Evolutionary conservation across 2,113 vertebrate species (phyloP), one percentile per base, ranked within the genome.

Genomic region (Python bivittatus): DNA sequence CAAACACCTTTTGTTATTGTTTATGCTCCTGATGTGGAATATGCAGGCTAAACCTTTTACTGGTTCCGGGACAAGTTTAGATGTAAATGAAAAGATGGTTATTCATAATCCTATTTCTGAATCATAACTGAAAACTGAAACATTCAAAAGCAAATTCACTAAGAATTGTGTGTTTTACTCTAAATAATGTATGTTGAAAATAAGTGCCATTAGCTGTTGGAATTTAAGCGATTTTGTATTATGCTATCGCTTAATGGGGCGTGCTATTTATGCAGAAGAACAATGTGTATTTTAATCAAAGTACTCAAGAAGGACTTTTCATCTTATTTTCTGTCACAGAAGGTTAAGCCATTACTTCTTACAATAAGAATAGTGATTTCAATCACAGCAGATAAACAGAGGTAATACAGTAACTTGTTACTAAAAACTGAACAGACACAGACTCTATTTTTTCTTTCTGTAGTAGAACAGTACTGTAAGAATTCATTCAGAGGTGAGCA

Each of bases 281-380:
- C 6, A 5, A 44, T 95, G 93, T 1, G 0, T 86, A 94, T 97
- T 94, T 86, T 90, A 84, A 56, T 92, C 86, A 92, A 92, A 93
- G 93, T 64, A 29, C 20, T 88, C 83, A 87, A 9, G 60, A 91
- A 93, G 57, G 84, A 79, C 90, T 94, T 95, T 91, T 91, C 93
- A 92, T 33, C 53, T 96, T 90, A 10, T 79, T 90, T 52, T 61
- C 84, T 94, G 64, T 94, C 92, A 57, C 3, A 88, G 90, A 94
- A 95, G 52, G 54, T 54, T 60, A 86, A n/a, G 27, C 7, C 1
- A 54, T 58, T 91, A 93, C 93, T 94, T 92, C 79, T 94, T 92
- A 93, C 86, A 92, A 22, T 90, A 94, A 86, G 94, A 54, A n/a
- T 10, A 87, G n/a, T 68, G 53, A 54, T 87, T 38, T 87, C 38